Evolutionary conservation across 2,888 invertebrate species (phyloP), one percentile per base, ranked within the genome.

Genomic region (Omphaloscelis lunosa): DNA sequence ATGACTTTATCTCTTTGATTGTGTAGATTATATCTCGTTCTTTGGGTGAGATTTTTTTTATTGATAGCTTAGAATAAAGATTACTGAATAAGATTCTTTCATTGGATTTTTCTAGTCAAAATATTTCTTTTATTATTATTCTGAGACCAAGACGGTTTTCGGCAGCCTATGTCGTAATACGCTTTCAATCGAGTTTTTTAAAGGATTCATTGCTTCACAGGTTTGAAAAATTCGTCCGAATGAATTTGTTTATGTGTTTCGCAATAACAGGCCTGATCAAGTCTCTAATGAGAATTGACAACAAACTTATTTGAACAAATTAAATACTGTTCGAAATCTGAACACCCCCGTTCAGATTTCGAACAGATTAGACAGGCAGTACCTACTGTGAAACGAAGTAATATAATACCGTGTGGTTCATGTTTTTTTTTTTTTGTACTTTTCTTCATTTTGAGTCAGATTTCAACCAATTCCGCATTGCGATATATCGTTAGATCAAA

Each of bases 401-500:
- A 34, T 48, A 12, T n/a, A 69, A 62, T 61, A 41, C 4, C 20
- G 51, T 51, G 23, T 8, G 20, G 45, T 12, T 51, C 51, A 51
- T 51, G 7, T 51, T 7, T 51, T 48, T 20, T 6, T 51, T 51
- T 51, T 51, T 20, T 20, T 7, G 7, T 8, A 2, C 8, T 51
- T 51, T 51, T 0, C n/a, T 51, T 51, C 23, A 51, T 2, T 51
- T 51, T 8, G 23, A 51, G 51, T 62, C 62, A 0, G 6, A 62
- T 65, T 53, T 23, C 39, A 59, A 1, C 0, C 23, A 41, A 72
- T 34, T 45, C 34, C 58, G 27, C 41, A 72, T 80, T 79, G 63
- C 53, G 15, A 39, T 66, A 56, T 41, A 20, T 29, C 27, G 29
- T 41, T 39, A 27, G 58, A 69, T 75, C 69, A 80, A 59, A 81